Evolutionary conservation across 1,140 invertebrate species (phyloP).

Genomic region (Limonius californicus): DNA sequence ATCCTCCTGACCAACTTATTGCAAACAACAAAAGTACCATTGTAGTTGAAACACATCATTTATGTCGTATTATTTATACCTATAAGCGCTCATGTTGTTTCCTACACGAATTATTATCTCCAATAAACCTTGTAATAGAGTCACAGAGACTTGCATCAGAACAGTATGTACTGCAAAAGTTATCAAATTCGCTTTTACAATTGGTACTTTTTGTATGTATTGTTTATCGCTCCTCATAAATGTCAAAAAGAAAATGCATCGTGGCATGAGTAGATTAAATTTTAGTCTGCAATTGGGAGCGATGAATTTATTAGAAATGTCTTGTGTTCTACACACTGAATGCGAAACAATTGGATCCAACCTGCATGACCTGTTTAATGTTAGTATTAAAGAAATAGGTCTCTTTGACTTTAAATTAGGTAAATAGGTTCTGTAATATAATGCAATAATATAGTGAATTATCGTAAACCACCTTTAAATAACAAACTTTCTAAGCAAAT

Average conservation of each 20-base stretch:
- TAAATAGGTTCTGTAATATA: too few relatives aligned
- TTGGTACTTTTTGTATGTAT: constrained; percentile 19
- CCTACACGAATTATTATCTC: not conserved
- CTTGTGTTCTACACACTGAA: not conserved
- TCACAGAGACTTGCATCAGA: constrained; percentile 42
- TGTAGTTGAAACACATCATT: not conserved
- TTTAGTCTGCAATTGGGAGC: constrained; percentile 1
- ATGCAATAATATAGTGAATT: too few relatives aligned
- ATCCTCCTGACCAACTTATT: not conserved
- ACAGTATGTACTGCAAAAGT: constrained; percentile 12
- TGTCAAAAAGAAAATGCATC: constrained; percentile 19
- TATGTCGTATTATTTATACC: not conserved
- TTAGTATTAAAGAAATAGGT: constrained; percentile 23
- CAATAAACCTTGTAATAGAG: constrained; percentile 40
- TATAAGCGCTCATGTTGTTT: not conserved
- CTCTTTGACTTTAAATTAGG: constrained; percentile 44
- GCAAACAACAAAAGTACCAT: constrained; percentile 8
- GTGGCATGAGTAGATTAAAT: constrained; percentile 19
- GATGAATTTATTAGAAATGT: not conserved
- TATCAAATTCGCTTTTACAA: constrained; percentile 1
- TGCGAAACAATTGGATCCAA: constrained; percentile 6
- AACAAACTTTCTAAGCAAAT: too few relatives aligned
- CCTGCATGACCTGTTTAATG: constrained; percentile 21
- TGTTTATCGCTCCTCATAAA: not conserved
- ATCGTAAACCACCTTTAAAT: too few relatives aligned